Percentiles rank a stretch among this genome's conserved stretches.
Conservation (phyloP, 1,140 invertebrate species). For the Drosophila pachea region DNA sequence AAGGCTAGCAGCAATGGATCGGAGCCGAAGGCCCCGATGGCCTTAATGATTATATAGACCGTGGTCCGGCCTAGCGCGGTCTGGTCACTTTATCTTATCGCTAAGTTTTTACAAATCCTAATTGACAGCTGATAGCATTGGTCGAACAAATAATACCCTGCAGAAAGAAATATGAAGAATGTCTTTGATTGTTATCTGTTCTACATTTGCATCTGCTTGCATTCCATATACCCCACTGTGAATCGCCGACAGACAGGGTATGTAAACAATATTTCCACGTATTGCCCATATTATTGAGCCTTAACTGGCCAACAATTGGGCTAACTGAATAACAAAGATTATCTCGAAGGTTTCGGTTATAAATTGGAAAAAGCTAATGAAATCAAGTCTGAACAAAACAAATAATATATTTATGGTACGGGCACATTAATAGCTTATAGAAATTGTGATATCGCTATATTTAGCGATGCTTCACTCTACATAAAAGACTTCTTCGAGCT, state of each 20-base stretch:
- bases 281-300: constrained; percentile 20
- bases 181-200: too few relatives aligned
- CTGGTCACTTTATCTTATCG: constrained; percentile 36
- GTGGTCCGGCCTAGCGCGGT: constrained; percentile 19
- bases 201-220: not conserved
- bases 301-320: constrained; percentile 7
- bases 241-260: not conserved
- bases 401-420: not conserved
- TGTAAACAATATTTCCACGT: constrained; percentile 21
- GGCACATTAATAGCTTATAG: not conserved
- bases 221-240: not conserved
- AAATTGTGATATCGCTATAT: not conserved
- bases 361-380: constrained; percentile 9
- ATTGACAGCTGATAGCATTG: not conserved
- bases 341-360: constrained; percentile 16
- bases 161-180: not conserved
- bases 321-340: constrained; percentile 37
- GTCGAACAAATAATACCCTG: constrained; percentile 10
- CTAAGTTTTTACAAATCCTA: constrained; percentile 12
- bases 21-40: not conserved
- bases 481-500: too few relatives aligned
- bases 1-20: not conserved
- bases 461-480: too few relatives aligned
- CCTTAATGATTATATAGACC: constrained; percentile 4
- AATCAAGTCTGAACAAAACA: not conserved